A percentile compares a stretch with the other conserved stretches of the same genome.
Conservation (phyloP, 2,113 vertebrate genomes). For the Ictidomys tridecemlineatus region DNA sequence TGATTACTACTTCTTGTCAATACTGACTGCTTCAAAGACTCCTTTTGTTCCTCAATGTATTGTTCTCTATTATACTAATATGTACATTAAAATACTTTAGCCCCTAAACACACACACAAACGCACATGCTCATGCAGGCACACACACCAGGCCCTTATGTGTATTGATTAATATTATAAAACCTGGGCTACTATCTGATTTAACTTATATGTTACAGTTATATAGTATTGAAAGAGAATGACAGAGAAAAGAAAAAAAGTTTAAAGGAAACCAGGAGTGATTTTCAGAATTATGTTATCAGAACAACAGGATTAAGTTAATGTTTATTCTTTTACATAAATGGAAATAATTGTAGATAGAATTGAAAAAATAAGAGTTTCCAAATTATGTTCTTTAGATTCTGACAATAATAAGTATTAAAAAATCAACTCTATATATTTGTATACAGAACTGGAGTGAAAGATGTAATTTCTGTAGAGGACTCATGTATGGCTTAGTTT, state of each 20-base stretch:
- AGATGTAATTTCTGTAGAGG: not conserved
- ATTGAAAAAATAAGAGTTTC: constrained; percentile 25
- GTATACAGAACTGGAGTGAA: not conserved
- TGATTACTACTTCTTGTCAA: constrained; percentile 51
- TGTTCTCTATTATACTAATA: constrained; percentile 26
- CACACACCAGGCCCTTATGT: not conserved
- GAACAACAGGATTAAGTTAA: not conserved
- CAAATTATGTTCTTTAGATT: constrained; percentile 20
- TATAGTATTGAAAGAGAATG: not conserved
- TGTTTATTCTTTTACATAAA: not conserved
- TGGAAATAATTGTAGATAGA: not conserved
- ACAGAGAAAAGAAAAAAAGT: not conserved
- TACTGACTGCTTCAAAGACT: constrained; percentile 6
- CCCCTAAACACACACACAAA: not conserved
- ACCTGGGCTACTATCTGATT: not conserved
- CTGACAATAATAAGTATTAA: constrained; percentile 4
- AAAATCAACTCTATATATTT: not conserved
- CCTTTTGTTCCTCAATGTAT: not conserved
- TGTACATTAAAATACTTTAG: not conserved
- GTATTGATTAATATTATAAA: constrained; percentile 20
- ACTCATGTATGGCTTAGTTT: not conserved
- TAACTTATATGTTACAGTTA: not conserved
- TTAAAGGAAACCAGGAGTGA: not conserved
- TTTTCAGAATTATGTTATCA: constrained; percentile 54
- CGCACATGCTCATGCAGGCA: not conserved